Base-by-base conservation (phyloP, 2,113 vertebrate genomes). In the Burhinus oedicnemus region DNA sequence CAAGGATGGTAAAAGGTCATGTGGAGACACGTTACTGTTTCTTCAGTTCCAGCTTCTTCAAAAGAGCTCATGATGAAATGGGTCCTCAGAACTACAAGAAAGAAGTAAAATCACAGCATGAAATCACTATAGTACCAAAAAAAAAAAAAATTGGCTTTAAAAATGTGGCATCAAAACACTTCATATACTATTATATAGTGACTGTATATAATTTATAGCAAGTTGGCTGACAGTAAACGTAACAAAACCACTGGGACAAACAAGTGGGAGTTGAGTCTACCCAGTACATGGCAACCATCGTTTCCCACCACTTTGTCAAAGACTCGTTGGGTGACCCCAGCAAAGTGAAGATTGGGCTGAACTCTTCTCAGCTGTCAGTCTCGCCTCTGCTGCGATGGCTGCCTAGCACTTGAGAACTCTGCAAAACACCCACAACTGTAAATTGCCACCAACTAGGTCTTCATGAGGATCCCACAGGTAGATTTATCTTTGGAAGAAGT, bases 1-100 rank as follows among this genome's bases (percentile, higher is more conserved):
- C 98, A 97, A 1, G 99, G 99, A 85, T 99, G 98, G 94, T 99
- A 99, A 7, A 99, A 44, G 13, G 98, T 98, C 80, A 99, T 74
- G 83, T 97, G 97, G 45, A 99, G 98, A 83, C 98, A 99, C 0
- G 99, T 98, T 18, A 98, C 82, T 0, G 98, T 98, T 92, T 99
- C 99, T 92, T 99, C 99, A 0, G 99, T 99, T 69, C 98, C 98
- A 2, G 98, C 91, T 2, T 97, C 98, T 96, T 98, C 98, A 40
- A 98, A 98, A 29, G 32, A 89, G 30, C 58, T 75, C 97, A 98
- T 98, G 87, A 5, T 5, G 65, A 3, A n/a, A 47, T 2, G 13
- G 34, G 61, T 12, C 70, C 68, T 40, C 32, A 3, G 47, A 32
- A 40, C 92, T 95, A 38, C 6, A 8, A 40, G 57, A 9, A 62